Conservation (phyloP, 2,113 vertebrate species). For the Cynopterus brachyotis region DNA sequence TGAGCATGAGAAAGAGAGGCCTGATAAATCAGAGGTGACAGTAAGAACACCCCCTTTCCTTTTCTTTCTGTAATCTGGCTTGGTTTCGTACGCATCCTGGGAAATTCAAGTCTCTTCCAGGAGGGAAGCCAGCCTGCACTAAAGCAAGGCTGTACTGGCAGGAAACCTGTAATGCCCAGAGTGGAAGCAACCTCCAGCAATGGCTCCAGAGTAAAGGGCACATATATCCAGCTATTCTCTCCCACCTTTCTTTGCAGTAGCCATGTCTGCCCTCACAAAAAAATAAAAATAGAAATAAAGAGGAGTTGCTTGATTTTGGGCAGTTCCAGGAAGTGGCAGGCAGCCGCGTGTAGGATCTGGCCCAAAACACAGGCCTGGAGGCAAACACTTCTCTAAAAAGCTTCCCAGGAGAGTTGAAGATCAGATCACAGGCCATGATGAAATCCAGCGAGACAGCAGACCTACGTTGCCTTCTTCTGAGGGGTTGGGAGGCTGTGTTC, state of each 20-base stretch:
- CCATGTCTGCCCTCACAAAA: background rate
- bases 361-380: background rate
- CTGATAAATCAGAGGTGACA: background rate
- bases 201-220: background rate
- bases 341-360: background rate
- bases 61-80: background rate
- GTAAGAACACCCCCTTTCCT: background rate
- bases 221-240: rapidly evolving
- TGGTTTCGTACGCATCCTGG: background rate
- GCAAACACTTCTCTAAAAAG: background rate
- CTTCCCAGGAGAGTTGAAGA: background rate
- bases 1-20: background rate
- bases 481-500: background rate
- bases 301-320: background rate
- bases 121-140: background rate
- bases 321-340: conserved; percentile 48
- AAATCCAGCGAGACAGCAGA: background rate
- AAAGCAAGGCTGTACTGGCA: background rate
- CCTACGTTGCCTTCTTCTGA: background rate
- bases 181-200: background rate
- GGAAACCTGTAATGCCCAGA: background rate
- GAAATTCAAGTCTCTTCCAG: background rate
- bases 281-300: background rate
- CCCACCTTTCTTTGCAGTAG: background rate
- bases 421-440: background rate